Conservation (phyloP, 2,888 invertebrate genomes). For the Cerastis rubricosa region DNA sequence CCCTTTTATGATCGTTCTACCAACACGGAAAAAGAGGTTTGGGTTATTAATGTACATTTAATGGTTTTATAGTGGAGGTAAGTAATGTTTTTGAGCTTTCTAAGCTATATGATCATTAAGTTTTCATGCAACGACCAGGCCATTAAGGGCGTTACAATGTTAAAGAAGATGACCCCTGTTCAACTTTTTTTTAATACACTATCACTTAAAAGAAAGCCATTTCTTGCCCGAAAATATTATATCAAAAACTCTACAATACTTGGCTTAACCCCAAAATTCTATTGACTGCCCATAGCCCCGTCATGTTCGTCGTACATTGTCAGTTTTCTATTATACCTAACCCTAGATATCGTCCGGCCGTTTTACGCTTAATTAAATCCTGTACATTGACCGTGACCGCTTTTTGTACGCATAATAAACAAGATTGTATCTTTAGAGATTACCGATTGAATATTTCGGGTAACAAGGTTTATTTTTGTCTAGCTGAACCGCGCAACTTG, state of each 20-base stretch:
- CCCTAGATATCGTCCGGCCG: constrained; percentile 1
- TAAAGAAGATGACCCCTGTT: not conserved
- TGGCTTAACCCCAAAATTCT: constrained; percentile 57
- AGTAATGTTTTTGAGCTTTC: not conserved
- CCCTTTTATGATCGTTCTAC: constrained; percentile 17
- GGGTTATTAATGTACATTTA: not conserved
- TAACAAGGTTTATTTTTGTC: constrained; percentile 1
- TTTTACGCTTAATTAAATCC: constrained; percentile 55
- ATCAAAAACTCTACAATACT: constrained; percentile 5
- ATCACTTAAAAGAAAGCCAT: not conserved
- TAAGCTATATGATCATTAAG: not conserved
- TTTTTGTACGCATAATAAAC: constrained; percentile 33
- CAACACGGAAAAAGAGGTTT: constrained; percentile 12
- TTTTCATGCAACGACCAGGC: not conserved
- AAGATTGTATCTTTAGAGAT: constrained; percentile 28
- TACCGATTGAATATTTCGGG: constrained; percentile 26
- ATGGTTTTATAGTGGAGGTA: not conserved
- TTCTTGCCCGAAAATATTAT: not conserved
- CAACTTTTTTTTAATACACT: not conserved
- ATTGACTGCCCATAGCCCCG: constrained; percentile 23
- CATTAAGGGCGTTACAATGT: not conserved
- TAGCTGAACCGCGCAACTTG: too few relatives aligned
- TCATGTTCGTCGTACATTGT: constrained; percentile 43
- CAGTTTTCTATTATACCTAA: constrained; percentile 42
- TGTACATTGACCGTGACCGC: constrained; percentile 34